Base-by-base conservation (phyloP, 2,888 invertebrate species). In the Balanococcus diminutus region DNA sequence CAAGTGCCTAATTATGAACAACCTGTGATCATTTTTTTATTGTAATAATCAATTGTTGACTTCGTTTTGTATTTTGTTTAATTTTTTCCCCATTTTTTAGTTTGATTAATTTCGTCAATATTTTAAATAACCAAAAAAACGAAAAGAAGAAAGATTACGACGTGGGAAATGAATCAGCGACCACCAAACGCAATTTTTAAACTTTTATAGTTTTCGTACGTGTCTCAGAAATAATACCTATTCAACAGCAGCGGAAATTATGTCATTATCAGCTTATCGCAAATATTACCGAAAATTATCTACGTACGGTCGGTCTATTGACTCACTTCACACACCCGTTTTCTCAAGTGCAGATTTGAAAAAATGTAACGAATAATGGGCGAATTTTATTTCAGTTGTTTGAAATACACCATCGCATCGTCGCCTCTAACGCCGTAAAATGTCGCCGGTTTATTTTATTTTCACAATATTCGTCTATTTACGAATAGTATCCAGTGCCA, bases 321-420 rank as follows among this genome's bases (percentile, higher is more conserved):
- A 82, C 46, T 51, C 32, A 82, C 19, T 31, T 82, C 46, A 39
- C 84, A 67, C 84, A 67, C 67, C 67, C 67, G 84, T 25, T 61
- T 28, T 36, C 61, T 84, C 39, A 84, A 84, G 61, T 36, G 36
- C n/a, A 39, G 72, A 22, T 31, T n/a, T n/a, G 8, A 22, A 56
- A 56, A 84, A 84, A 36, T 31, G 19, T 16, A 14, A 9, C 32
- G 56, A 56, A 56, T 32, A 56, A 82, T 16, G 4, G n/a, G 8
- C 22, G 28, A 42, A 46, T 42, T 51, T 25, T 28, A 16, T 56
- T 28, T 28, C 32, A 51, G 51, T 82, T 2, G 31, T 0, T 22
- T n/a, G 16, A 28, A 42, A 19, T 11, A 19, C 82, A 25, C 31
- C 22, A 1, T 82, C 11, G 32, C 82, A 25, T n/a, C 22, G 4